These are phyloP conservation scores for Ricordea florida DNA, from an alignment of 92 coral and sea anemone genomes.

Conservation along the genomic window DNA sequence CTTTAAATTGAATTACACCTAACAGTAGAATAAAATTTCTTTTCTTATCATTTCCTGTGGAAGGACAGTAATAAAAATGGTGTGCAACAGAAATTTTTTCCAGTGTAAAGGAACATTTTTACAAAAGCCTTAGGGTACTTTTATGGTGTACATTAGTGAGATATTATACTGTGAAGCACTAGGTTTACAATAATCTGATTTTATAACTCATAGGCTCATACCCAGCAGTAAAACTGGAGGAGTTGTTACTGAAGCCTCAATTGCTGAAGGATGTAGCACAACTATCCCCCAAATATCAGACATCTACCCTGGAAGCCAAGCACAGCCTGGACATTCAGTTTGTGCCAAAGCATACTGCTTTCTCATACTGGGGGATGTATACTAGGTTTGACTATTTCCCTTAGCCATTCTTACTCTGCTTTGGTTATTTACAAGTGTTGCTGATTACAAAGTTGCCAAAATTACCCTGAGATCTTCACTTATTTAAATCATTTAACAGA, in stretches of 20 bases:
- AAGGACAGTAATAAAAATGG: background rate
- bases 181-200: conserved; percentile 4
- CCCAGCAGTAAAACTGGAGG: background rate
- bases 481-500: background rate
- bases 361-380: conserved; percentile 34
- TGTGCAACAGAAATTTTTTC: background rate
- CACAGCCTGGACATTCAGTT: conserved; percentile 37
- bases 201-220: too few relatives aligned
- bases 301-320: conserved; percentile 33
- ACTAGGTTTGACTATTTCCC: background rate
- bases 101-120: too few relatives aligned
- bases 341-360: conserved; percentile 42
- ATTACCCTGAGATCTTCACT: background rate
- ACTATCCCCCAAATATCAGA: conserved; percentile 20
- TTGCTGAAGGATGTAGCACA: conserved; percentile 20
- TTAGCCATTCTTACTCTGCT: background rate
- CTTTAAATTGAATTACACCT: background rate
- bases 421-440: background rate
- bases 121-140: too few relatives aligned
- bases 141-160: background rate
- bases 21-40: too few relatives aligned
- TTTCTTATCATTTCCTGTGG: background rate
- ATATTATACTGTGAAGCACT: background rate
- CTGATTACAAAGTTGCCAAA: background rate
- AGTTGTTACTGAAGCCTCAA: background rate